phyloP scores from a whole-genome alignment of 1,140 invertebrate genomes.

The Thaumetopoea pityocampa region DNA sequence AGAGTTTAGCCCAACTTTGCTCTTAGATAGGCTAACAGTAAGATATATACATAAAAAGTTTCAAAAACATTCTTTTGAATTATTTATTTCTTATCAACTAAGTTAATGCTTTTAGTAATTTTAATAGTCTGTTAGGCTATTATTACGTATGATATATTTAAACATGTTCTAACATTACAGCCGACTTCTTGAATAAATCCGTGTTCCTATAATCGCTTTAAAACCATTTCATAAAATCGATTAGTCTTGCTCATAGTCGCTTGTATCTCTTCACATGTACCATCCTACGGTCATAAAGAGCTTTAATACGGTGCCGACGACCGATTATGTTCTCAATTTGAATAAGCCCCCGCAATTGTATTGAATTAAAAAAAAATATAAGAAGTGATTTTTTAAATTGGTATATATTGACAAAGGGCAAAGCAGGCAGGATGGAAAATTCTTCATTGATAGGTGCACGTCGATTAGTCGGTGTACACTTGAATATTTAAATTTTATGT shows the following conservation, averaged over 20 bases:
- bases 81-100: too few species aligned
- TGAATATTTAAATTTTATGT: not conserved
- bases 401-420: constrained; percentile 3
- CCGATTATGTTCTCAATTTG: constrained; percentile 43
- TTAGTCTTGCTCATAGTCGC: not conserved
- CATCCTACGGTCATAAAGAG: constrained; percentile 8
- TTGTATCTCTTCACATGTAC: not conserved
- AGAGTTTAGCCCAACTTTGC: too few species aligned
- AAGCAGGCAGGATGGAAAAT: not conserved
- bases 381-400: constrained; percentile 15
- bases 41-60: too few species aligned
- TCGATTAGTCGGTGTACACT: constrained; percentile 2
- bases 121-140: too few species aligned
- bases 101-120: too few species aligned
- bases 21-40: too few species aligned
- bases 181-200: not conserved
- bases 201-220: not conserved
- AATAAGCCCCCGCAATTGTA: constrained; percentile 39
- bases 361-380: constrained; percentile 30
- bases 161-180: not conserved
- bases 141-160: too few species aligned
- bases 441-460: too few species aligned
- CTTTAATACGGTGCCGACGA: constrained; percentile 39
- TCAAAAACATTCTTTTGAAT: too few species aligned
- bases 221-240: not conserved